These are phyloP conservation scores for Fringilla coelebs DNA, from an alignment of 2,797 vertebrate genomes.

Conservation along the genomic window DNA sequence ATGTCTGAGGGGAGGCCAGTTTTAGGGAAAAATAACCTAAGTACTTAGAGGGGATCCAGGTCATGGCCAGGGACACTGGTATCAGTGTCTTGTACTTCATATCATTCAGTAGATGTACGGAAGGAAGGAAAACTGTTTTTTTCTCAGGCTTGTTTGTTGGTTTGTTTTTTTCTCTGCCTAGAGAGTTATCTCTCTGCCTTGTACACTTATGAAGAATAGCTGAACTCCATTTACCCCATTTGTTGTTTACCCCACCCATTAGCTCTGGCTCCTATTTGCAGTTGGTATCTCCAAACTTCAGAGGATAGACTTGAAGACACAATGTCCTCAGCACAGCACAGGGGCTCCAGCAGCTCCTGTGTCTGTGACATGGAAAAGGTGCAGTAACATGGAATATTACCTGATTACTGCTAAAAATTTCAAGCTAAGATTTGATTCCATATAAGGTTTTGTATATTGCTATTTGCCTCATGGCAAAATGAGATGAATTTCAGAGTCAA, in stretches of 20 bases:
- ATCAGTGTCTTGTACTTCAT: not conserved
- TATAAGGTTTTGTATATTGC: not conserved
- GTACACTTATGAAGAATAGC: not conserved
- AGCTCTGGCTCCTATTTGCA: not conserved
- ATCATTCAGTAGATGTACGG: not conserved
- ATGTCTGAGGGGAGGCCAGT: not conserved
- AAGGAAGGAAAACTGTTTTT: not conserved
- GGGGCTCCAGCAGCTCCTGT: not conserved
- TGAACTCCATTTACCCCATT: constrained; percentile 11
- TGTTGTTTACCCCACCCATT: not conserved
- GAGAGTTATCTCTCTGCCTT: not conserved
- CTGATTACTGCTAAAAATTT: not conserved
- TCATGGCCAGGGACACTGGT: not conserved
- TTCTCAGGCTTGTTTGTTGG: not conserved
- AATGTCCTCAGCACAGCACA: not conserved
- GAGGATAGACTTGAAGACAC: not conserved
- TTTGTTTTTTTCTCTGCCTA: not conserved
- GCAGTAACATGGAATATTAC: not conserved
- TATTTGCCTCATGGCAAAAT: not conserved
- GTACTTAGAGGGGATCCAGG: not conserved
- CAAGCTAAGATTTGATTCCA: not conserved
- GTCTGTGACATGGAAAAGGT: not conserved
- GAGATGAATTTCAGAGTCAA: not conserved
- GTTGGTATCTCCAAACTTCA: not conserved
- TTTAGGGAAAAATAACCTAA: not conserved